Evolutionary conservation across 2,797 vertebrate species (phyloP), one percentile per base, ranked within the genome.

Genomic region (Borostomias antarcticus): DNA sequence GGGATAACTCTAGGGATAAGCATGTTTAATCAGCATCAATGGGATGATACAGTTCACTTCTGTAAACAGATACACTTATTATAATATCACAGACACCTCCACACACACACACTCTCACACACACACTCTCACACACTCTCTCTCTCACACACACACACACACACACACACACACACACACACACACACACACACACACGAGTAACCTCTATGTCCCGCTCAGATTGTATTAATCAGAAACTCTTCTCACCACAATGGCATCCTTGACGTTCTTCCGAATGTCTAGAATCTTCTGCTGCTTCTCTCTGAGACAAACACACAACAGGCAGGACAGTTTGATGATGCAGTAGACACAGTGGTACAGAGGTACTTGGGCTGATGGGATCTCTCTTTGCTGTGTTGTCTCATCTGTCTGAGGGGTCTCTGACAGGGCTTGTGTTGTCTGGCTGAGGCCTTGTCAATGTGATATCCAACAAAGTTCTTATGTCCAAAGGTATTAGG

Each of bases 211-310:
- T n/a, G n/a, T n/a, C n/a, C n/a, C n/a, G n/a, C n/a, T n/a, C n/a
- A n/a, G n/a, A 56, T 26, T 23, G 0, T 21, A 47, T 58, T 25
- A 51, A 47, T 19, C n/a, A 19, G n/a, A 51, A 19, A 10, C 40
- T 17, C 68, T 68, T 89, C 96, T 92, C 87, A 99, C 97, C 93
- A 98, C 96, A 23, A 99, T 96, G 43, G 97, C 97, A 65, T 99
- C 97, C 91, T 98, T 98, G 81, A 98, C 95, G 71, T 99, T 99
- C 92, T 98, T 98, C 87, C 96, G 92, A 86, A 99, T 99, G 91
- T 99, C 97, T 86, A 95, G 93, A 76, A 93, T 92, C 92, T 98
- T 98, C 91, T 97, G 91, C 87, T 97, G 94, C 90, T 98, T 98
- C 92, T 99, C 97, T 90, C 97, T 99, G 88, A 77, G 89, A 45